phyloP scores from a whole-genome alignment of 2,113 vertebrate genomes.

The Elephantulus edwardii region DNA sequence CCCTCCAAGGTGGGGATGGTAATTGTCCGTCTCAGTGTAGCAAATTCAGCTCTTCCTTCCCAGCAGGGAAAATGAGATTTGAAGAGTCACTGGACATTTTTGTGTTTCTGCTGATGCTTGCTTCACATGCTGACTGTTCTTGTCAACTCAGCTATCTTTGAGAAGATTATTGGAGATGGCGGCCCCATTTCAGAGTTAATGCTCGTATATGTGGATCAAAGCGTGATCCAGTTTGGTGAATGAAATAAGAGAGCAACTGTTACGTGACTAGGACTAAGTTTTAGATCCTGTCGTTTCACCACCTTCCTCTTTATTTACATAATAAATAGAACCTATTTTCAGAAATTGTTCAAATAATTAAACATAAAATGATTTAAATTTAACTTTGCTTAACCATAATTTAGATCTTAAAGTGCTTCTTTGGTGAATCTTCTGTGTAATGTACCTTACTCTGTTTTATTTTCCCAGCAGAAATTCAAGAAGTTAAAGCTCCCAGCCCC shows the following conservation, averaged over 20 bases:
- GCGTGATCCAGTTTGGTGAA: slow-evolving; percentile 17
- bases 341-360: slow-evolving; percentile 38
- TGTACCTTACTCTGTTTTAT: slow-evolving; percentile 65
- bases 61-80: neutral
- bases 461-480: slow-evolving; percentile 89
- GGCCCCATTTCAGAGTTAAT: neutral
- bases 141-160: neutral
- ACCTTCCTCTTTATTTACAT: neutral
- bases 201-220: neutral
- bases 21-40: neutral
- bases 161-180: slow-evolving; percentile 1
- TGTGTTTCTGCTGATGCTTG: neutral
- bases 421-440: slow-evolving; percentile 54
- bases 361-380: slow-evolving; percentile 46
- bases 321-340: slow-evolving; percentile 23
- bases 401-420: slow-evolving; percentile 52
- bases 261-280: slow-evolving; percentile 38
- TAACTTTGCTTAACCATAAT: slow-evolving; percentile 59
- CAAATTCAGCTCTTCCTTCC: neutral
- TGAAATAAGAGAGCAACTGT: slow-evolving; percentile 8
- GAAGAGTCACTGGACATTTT: neutral
- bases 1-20: slow-evolving; percentile 83
- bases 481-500: slow-evolving; percentile 92
- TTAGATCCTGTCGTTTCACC: neutral
- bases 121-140: slow-evolving; percentile 27